These are phyloP conservation scores for Leptinotarsa tumamoca DNA, from an alignment of 2,888 invertebrate species.

Conservation along the genomic window DNA sequence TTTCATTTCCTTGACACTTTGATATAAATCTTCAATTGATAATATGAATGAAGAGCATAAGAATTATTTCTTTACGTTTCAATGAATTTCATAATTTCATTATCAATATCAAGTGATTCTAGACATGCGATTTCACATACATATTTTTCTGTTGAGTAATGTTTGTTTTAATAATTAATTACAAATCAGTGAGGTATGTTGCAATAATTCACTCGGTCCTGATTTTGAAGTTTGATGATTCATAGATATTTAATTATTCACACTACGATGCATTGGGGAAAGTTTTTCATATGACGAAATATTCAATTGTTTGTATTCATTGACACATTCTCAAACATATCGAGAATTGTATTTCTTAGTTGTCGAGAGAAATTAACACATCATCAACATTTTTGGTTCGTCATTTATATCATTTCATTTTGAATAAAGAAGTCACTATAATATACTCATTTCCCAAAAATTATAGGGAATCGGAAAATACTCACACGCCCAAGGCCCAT, in stretches of 20 bases:
- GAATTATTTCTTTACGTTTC: neutral
- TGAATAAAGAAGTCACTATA: too few species aligned
- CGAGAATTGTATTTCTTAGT: neutral
- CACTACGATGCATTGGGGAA: neutral
- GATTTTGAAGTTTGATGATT: neutral
- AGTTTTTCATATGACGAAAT: neutral
- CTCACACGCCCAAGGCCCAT: slow-evolving; percentile 90
- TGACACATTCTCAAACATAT: neutral
- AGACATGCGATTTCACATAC: neutral
- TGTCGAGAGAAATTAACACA: neutral
- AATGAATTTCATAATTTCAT: neutral
- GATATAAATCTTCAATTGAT: too few species aligned
- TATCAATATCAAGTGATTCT: slow-evolving; percentile 13
- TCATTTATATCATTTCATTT: too few species aligned
- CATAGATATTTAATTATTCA: neutral
- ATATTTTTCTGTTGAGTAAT: neutral
- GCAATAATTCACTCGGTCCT: neutral
- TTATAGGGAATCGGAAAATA: slow-evolving; percentile 42
- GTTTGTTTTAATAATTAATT: slow-evolving; percentile 3
- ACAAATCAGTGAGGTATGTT: neutral
- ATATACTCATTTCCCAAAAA: too few species aligned
- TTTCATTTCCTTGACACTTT: too few species aligned
- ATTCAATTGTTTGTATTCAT: neutral
- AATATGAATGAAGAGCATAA: neutral
- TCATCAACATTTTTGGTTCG: too few species aligned